Evolutionary conservation across 2,888 invertebrate species (phyloP).

Genomic region (Rutpela maculata): DNA sequence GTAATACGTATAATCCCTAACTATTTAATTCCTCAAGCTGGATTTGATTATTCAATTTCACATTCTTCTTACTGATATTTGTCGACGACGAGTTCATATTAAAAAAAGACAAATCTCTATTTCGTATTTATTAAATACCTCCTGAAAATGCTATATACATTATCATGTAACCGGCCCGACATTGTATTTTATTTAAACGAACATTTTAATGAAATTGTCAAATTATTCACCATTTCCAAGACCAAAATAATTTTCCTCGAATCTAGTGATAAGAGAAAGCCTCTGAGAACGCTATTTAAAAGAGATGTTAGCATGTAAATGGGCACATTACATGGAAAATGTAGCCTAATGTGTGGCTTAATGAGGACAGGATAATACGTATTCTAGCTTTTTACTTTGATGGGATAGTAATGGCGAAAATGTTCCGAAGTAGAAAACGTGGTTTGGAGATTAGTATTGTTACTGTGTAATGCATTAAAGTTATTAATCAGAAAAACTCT

Average conservation of each 20-base stretch:
- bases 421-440: not conserved
- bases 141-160: no score
- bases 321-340: slow-evolving; percentile 12
- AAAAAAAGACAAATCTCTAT: no score
- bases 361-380: slow-evolving; percentile 10
- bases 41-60: no score
- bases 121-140: no score
- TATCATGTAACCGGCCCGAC: not conserved
- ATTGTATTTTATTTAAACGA: not conserved
- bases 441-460: not conserved
- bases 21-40: no score
- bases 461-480: not conserved
- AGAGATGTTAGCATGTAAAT: slow-evolving; percentile 28
- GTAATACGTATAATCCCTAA: no score
- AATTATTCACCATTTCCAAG: not conserved
- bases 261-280: not conserved
- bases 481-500: no score
- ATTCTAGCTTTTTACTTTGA: slow-evolving; percentile 6
- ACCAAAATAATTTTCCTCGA: not conserved
- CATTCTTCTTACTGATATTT: no score
- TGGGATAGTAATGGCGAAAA: not conserved
- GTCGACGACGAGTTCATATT: no score
- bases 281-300: not conserved
- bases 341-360: not conserved
- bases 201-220: not conserved